Conservation (phyloP, 2,888 invertebrate species). For the Apodemia mormo region DNA sequence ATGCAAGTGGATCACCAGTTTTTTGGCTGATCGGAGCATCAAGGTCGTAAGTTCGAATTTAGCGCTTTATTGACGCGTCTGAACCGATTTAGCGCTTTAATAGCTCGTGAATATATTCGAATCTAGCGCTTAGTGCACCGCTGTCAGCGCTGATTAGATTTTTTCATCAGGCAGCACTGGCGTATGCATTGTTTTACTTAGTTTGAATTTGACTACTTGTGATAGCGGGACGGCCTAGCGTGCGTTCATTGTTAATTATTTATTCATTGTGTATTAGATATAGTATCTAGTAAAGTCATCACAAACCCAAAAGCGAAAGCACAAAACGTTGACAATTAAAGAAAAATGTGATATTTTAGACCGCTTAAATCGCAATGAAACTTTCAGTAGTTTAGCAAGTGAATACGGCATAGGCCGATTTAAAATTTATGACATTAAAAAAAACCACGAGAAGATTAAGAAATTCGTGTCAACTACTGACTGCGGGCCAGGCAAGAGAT, state of each 20-base stretch:
- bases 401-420: conserved; percentile 33
- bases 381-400: conserved; percentile 31
- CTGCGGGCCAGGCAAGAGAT: conserved; percentile 38
- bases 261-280: conserved; percentile 29
- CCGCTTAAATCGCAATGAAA: conserved; percentile 34
- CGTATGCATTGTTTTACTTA: conserved; percentile 28
- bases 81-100: conserved; percentile 1
- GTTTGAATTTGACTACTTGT: conserved; percentile 35
- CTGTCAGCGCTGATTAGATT: not conserved
- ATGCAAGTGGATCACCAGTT: too few relatives aligned
- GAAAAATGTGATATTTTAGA: conserved; percentile 41
- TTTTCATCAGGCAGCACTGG: not conserved
- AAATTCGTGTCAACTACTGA: conserved; percentile 38
- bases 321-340: conserved; percentile 39
- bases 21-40: too few relatives aligned
- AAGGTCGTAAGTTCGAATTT: too few relatives aligned
- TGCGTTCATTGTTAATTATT: conserved; percentile 34
- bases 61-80: too few relatives aligned
- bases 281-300: conserved; percentile 35
- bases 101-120: conserved; percentile 9
- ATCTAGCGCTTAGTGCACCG: conserved; percentile 10
- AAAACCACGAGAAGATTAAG: conserved; percentile 38
- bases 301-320: conserved; percentile 38
- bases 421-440: conserved; percentile 35
- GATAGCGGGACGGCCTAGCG: conserved; percentile 32